Evolutionary conservation across 2,113 vertebrate species (phyloP).

Genomic region (Anseranas semipalmata): DNA sequence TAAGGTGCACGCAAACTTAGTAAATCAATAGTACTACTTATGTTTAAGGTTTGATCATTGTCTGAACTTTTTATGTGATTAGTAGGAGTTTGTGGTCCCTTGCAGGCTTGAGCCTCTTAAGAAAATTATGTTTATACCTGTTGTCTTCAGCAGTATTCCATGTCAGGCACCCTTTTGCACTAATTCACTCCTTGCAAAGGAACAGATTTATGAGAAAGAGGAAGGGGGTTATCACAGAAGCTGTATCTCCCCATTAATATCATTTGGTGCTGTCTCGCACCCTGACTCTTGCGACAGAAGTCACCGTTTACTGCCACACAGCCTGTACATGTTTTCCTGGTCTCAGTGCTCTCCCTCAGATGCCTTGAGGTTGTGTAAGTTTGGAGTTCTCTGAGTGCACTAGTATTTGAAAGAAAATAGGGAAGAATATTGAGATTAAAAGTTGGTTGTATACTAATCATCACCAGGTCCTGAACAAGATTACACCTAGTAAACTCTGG

Average conservation of each 20-base stretch:
- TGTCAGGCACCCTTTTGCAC: neutral
- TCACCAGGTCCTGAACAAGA: neutral
- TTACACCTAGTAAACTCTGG: neutral
- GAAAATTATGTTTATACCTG: neutral
- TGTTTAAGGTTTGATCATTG: neutral
- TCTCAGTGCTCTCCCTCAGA: neutral
- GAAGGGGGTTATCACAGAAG: neutral
- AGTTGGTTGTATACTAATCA: neutral
- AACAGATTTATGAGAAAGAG: neutral
- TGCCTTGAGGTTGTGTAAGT: neutral
- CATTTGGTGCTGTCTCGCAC: neutral
- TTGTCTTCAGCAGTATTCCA: neutral
- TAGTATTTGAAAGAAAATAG: neutral
- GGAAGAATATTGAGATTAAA: neutral
- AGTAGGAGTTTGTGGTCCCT: neutral
- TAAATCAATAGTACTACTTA: neutral
- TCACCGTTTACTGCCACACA: neutral
- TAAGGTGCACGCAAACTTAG: neutral
- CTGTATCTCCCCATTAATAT: neutral
- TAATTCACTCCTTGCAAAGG: neutral
- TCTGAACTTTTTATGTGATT: neutral
- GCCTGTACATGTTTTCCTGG: neutral
- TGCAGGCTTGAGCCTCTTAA: neutral
- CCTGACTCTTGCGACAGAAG: neutral
- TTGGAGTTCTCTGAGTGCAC: neutral